phyloP scores from a whole-genome alignment of 35 echinoderm and acorn worm genomes.

The Stichopus chloronotus region DNA sequence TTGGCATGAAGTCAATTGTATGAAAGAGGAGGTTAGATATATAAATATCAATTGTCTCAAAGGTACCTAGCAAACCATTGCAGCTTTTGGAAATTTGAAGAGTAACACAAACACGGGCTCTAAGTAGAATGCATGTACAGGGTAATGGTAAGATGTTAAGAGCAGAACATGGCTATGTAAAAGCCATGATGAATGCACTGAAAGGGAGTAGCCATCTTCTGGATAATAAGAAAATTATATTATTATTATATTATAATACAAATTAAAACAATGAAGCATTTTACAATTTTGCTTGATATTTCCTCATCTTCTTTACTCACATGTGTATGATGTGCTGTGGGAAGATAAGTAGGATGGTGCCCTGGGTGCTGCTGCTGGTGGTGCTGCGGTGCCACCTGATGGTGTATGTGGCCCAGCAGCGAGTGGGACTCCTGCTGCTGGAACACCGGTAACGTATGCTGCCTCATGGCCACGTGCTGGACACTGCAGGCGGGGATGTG shows the following conservation, averaged over 20 bases:
- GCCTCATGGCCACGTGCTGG: slow-evolving; percentile 76
- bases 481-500: slow-evolving; percentile 92
- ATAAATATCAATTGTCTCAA: too few species aligned
- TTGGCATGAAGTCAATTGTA: too few species aligned
- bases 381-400: slow-evolving; percentile 27
- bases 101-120: too few species aligned
- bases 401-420: slow-evolving; percentile 53
- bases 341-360: slow-evolving; percentile 38
- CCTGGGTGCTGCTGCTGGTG: slow-evolving; percentile 40
- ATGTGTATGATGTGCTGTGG: slow-evolving; percentile 19
- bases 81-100: too few species aligned
- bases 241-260: background rate
- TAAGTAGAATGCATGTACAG: too few species aligned
- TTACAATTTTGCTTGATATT: too few species aligned
- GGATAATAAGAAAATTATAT: background rate
- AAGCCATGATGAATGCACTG: too few species aligned
- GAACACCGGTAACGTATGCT: slow-evolving; percentile 71
- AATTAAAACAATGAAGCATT: background rate
- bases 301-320: background rate
- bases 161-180: too few species aligned
- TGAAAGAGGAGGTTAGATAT: too few species aligned
- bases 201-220: too few species aligned
- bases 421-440: slow-evolving; percentile 67
- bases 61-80: too few species aligned
- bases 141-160: too few species aligned